Evolutionary conservation across 2,888 invertebrate genomes (phyloP), one percentile per base, ranked within the genome.

Genomic region (Hydrotaea cyrtoneurina): DNA sequence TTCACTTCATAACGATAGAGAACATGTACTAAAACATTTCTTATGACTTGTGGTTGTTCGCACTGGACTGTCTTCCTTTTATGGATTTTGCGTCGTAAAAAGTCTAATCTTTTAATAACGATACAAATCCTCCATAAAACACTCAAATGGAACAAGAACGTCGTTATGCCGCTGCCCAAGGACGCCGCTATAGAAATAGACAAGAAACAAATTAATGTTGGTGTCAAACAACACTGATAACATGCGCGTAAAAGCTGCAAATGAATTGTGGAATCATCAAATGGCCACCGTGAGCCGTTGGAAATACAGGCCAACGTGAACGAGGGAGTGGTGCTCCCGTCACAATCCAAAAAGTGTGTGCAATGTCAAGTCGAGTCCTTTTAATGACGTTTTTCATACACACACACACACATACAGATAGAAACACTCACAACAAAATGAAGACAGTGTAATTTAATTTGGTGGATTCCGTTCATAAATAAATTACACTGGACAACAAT

Each of bases 151-250:
- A 46, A 46, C 23, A n/a, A 21, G 39, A 11, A 39, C 43, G 39
- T 69, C 31, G 23, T 62, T n/a, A 7, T 8, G n/a, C 3, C 19
- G 17, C 53, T 21, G 21, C 55, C 7, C 57, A 19, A 53, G 13
- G 21, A 17, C 55, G 36, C 53, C 36, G 31, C 17, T 23, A 62
- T 4, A n/a, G 23, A 69, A 31, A 78, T 74, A 77, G 79, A 85
- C 85, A 85, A 74, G 77, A 80, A 85, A 86, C 83, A 85, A 87
- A 87, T 86, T 85, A 86, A 86, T 90, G 87, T 83, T 88, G 86
- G 88, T 91, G 91, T 90, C 89, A 91, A 89, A 88, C 82, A 88
- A 88, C 88, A 89, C 87, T 89, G 89, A 90, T 91, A 90, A 86
- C 88, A 86, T 87, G 86, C 87, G 88, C 85, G 85, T 83, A 78